Percentiles rank a stretch among this genome's conserved stretches.
Evolutionary conservation across 2,888 invertebrate genomes (phyloP).

Genomic region (Laspeyria flexula): DNA sequence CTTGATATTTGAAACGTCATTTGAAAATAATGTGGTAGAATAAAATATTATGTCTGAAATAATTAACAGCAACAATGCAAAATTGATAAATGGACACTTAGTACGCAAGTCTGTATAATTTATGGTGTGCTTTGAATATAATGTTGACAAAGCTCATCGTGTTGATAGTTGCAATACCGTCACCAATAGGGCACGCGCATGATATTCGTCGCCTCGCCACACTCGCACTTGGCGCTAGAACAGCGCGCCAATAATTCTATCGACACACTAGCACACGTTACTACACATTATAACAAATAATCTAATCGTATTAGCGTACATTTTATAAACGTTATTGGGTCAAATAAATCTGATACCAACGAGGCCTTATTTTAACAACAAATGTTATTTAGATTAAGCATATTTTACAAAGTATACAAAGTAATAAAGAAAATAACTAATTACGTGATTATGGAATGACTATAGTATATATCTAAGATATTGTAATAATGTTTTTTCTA

Average conservation of each 20-base stretch:
- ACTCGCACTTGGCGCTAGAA: conserved; percentile 24
- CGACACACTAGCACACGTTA: conserved; percentile 14
- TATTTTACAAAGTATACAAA: conserved; percentile 10
- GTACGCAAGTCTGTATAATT: conserved; percentile 6
- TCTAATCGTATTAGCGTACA: conserved; percentile 4
- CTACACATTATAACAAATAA: conserved; percentile 11
- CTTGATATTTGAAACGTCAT: no score
- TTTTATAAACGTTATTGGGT: conserved; percentile 20
- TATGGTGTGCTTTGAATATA: conserved; percentile 9
- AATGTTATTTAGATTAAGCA: conserved; percentile 20
- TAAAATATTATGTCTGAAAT: background rate
- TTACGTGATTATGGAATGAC: background rate
- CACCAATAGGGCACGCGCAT: conserved; percentile 19
- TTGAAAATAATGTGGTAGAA: no score
- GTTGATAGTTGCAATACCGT: conserved; percentile 39
- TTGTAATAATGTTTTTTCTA: no score
- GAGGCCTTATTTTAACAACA: conserved; percentile 13
- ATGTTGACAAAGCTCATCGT: conserved; percentile 4
- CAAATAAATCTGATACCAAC: conserved; percentile 21
- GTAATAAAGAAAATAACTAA: conserved; percentile 3
- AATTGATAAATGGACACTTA: background rate
- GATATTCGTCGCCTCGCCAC: conserved; percentile 32
- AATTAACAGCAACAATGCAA: background rate
- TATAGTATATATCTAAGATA: no score
- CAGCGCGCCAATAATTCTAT: conserved; percentile 12